Percentiles rank a stretch among this genome's conserved stretches.
Evolutionary conservation across 2,888 invertebrate genomes (phyloP).

Genomic region (Eristalis pertinax): DNA sequence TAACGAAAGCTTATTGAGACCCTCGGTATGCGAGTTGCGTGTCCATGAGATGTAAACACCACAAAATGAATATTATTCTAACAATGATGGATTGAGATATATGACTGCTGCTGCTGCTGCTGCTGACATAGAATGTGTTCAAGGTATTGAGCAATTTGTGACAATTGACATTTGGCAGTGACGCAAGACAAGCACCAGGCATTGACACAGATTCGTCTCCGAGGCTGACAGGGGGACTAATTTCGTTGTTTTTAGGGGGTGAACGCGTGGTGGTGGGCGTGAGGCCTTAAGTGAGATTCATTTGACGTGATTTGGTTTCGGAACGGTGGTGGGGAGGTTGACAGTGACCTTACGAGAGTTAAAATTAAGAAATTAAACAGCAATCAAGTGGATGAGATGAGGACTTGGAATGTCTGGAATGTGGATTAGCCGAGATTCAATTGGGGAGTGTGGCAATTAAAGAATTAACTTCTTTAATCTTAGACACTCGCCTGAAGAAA

Average conservation of each 20-base stretch:
- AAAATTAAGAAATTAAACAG: too few species aligned
- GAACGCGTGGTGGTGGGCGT: not conserved
- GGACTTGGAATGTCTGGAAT: not conserved
- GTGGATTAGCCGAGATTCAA: not conserved
- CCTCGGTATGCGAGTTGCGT: constrained; percentile 9
- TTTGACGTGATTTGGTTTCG: not conserved
- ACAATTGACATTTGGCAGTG: constrained; percentile 33
- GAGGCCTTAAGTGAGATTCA: not conserved
- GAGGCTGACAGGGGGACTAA: not conserved
- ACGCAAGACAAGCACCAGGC: constrained; percentile 9
- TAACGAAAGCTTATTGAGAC: constrained; percentile 12
- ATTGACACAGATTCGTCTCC: not conserved
- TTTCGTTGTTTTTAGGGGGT: not conserved
- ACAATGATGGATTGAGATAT: constrained; percentile 61
- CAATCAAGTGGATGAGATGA: not conserved
- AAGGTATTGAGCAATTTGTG: constrained; percentile 49
- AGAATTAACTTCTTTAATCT: not conserved
- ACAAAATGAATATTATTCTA: constrained; percentile 40
- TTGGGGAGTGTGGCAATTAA: not conserved
- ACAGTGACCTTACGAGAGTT: not conserved
- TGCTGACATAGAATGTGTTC: constrained; percentile 35
- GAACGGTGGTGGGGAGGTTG: not conserved
- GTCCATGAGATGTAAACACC: constrained; percentile 30
- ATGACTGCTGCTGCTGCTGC: constrained; percentile 20
- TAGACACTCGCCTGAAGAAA: too few species aligned